Evolutionary conservation across 2,888 invertebrate species (phyloP).

Genomic region (Lithodes maja): DNA sequence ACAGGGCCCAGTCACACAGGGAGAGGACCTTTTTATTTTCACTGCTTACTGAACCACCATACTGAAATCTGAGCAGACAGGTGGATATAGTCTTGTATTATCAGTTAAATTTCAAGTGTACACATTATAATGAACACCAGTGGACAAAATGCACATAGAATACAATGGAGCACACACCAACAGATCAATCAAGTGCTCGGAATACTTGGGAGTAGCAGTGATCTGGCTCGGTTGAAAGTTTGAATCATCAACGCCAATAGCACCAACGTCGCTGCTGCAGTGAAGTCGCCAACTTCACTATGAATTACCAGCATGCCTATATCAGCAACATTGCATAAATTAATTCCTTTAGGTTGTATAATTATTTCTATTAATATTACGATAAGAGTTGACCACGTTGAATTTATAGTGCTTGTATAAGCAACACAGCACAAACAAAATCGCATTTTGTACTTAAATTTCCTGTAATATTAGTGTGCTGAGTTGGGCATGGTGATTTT

Average conservation of each 20-base stretch:
- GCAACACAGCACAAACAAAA: too few relatives aligned
- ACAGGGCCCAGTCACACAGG: constrained; percentile 48
- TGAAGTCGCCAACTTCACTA: too few relatives aligned
- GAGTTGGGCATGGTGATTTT: too few relatives aligned
- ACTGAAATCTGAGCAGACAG: background rate
- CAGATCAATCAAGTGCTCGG: background rate
- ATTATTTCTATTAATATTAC: too few relatives aligned
- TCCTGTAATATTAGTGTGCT: too few relatives aligned
- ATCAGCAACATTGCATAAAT: too few relatives aligned
- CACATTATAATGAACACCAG: background rate
- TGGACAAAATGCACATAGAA: background rate
- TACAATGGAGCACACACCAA: constrained; percentile 10
- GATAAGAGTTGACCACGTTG: too few relatives aligned
- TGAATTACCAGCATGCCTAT: too few relatives aligned
- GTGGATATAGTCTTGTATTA: background rate
- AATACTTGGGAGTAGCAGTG: background rate
- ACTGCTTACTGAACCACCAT: background rate
- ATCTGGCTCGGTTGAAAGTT: background rate
- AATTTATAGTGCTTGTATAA: too few relatives aligned
- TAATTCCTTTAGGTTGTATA: too few relatives aligned
- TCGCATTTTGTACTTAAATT: too few relatives aligned
- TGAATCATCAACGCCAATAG: background rate
- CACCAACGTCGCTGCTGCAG: too few relatives aligned
- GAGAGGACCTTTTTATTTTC: constrained; percentile 8
- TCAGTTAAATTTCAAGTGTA: background rate